Percentiles rank a stretch among this genome's conserved stretches.
These are phyloP conservation scores for Epiblema foenella DNA, from an alignment of 2,888 invertebrate genomes.

Conservation along the genomic window DNA sequence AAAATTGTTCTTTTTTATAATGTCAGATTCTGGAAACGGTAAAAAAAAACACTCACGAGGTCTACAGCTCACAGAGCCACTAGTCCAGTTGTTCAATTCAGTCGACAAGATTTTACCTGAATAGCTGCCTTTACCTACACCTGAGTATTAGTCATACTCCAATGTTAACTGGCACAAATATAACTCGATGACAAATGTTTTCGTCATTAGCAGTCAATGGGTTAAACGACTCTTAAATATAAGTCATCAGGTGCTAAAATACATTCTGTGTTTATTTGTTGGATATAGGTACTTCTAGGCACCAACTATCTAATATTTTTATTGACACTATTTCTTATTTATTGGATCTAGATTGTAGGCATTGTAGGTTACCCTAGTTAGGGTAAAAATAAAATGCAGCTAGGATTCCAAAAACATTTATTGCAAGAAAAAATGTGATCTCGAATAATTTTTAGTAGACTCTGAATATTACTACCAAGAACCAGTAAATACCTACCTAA, in stretches of 20 bases:
- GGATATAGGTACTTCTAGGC: background rate
- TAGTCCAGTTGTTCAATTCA: background rate
- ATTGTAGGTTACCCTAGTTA: background rate
- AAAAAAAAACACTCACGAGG: too few species aligned
- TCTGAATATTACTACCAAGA: too few species aligned
- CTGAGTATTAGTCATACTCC: background rate
- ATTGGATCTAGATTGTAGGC: background rate
- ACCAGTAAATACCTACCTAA: too few species aligned
- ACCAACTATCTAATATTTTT: background rate
- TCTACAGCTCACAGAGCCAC: too few species aligned
- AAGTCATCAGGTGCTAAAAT: constrained; percentile 12
- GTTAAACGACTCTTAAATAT: constrained; percentile 19
- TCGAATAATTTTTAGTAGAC: too few species aligned
- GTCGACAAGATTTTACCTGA: background rate
- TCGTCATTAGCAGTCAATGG: constrained; percentile 17
- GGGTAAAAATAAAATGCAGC: constrained; percentile 11
- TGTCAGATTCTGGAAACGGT: too few species aligned
- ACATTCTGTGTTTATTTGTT: constrained; percentile 1
- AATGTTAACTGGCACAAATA: constrained; percentile 12
- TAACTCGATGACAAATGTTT: constrained; percentile 19
- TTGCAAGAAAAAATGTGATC: background rate
- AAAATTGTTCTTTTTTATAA: too few species aligned
- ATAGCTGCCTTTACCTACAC: background rate
- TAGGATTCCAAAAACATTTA: background rate
- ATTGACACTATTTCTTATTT: background rate